Base-by-base conservation (phyloP, 2,888 invertebrate species). In the Cinara cedri region DNA sequence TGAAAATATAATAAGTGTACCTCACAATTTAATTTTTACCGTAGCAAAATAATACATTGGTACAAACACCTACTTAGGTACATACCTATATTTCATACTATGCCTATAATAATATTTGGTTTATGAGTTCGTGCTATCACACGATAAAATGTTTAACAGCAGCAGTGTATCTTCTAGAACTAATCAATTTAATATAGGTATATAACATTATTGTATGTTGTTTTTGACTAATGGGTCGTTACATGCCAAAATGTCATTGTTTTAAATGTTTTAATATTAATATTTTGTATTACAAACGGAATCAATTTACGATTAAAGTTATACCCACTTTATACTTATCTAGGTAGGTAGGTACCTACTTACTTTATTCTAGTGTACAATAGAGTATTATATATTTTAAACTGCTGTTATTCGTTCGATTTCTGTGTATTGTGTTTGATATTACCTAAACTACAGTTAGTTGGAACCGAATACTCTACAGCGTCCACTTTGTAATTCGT, bases 241-340 rank as follows among this genome's bases (percentile, higher is more conserved):
- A 72, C 72, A 62, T 72, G 72, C 49, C 44, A 62, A 62, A 72
- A 72, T 62, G 49, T 19, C 60, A 62, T 72, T 62, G 62, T 72
- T 34, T 34, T 34, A 6, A 34, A 34, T 34, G 34, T 34, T 62
- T 72, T 34, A 72, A 62, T 72, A 72, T 62, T 71, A 46, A 34
- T 72, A 62, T 62, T 72, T 57, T 46, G n/a, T 57, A 51, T 65
- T 49, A 62, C 49, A 68, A 72, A 49, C 19, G 49, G 26, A 72
- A 62, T 72, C 60, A 49, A 72, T 72, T 62, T 60, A 19, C 26
- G 60, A 24, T 24, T 26, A n/a, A 70, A 49, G 42, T 68, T n/a
- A n/a, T 68, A 51, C 13, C n/a, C 26, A 26, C 68, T 68, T n/a
- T 68, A 26, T 16, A 60, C 6, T n/a, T n/a, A n/a, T n/a, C n/a